Evolutionary conservation across 1,140 invertebrate species (phyloP).

Genomic region (Portunus trituberculatus): DNA sequence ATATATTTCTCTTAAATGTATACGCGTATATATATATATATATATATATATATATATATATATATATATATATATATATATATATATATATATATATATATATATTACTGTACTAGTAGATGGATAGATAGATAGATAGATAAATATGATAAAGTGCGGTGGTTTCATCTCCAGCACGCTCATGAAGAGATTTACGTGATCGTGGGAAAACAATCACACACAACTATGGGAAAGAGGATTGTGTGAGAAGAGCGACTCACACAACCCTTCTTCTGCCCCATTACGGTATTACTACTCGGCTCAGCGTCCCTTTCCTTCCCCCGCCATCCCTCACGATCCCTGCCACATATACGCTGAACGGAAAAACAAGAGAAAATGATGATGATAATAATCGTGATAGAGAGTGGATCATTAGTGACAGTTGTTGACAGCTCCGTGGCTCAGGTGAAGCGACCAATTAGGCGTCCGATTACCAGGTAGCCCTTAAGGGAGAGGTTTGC

Average conservation of each 20-base stretch:
- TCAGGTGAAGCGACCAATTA: background rate
- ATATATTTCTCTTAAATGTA: background rate
- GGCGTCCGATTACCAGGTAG: background rate
- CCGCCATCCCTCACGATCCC: background rate
- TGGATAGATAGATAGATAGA: background rate
- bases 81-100: background rate
- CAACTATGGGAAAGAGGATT: background rate
- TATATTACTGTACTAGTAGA: background rate
- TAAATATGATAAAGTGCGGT: background rate
- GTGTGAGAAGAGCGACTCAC: background rate
- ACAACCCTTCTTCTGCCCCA: background rate
- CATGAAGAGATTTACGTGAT: background rate
- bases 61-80: slow-evolving; percentile 16
- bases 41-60: slow-evolving; percentile 16
- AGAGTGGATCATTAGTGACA: background rate
- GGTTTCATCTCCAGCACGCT: background rate
- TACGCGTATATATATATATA: background rate
- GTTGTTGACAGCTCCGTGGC: background rate
- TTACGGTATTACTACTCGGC: background rate
- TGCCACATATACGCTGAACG: background rate
- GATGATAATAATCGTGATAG: background rate
- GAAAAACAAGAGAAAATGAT: background rate
- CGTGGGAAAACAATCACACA: background rate
- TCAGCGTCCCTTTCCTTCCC: background rate
- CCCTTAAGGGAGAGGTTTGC: background rate